Percentiles rank a stretch among this genome's conserved stretches.
These are phyloP conservation scores for Xylocampa areola DNA, from an alignment of 2,888 invertebrate genomes.

Conservation along the genomic window DNA sequence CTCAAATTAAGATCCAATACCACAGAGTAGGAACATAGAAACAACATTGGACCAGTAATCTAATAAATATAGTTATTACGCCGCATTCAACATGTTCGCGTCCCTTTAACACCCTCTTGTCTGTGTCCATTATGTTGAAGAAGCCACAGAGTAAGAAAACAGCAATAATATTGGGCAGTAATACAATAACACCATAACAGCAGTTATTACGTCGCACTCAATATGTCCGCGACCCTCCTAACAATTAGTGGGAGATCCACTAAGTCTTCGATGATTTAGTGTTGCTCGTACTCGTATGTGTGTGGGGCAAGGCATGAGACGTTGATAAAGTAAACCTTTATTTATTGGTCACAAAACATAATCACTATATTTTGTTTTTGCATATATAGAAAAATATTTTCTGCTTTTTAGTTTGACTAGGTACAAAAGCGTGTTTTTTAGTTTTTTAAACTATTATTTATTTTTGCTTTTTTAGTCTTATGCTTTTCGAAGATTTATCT, in stretches of 20 bases:
- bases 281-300: conserved; percentile 32
- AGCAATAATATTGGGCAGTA: conserved; percentile 39
- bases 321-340: too few relatives aligned
- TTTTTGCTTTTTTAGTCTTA: too few relatives aligned
- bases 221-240: conserved; percentile 43
- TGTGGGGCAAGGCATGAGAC: conserved; percentile 20
- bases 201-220: conserved; percentile 46
- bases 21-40: background rate
- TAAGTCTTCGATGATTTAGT: conserved; percentile 68
- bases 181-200: conserved; percentile 49
- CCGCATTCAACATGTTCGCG: conserved; percentile 3
- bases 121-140: conserved; percentile 4
- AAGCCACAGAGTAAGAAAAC: conserved; percentile 13
- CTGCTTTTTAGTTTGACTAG: too few relatives aligned
- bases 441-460: too few relatives aligned
- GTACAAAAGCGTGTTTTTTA: too few relatives aligned
- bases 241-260: conserved; percentile 67
- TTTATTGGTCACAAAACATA: too few relatives aligned
- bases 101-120: background rate
- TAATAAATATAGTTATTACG: conserved; percentile 10
- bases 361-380: too few relatives aligned
- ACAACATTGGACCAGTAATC: conserved; percentile 16
- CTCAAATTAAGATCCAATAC: conserved; percentile 13
- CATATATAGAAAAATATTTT: too few relatives aligned
- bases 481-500: too few relatives aligned